Base-by-base conservation (phyloP, 2,797 vertebrate species). In the Lutjanus campechanus region DNA sequence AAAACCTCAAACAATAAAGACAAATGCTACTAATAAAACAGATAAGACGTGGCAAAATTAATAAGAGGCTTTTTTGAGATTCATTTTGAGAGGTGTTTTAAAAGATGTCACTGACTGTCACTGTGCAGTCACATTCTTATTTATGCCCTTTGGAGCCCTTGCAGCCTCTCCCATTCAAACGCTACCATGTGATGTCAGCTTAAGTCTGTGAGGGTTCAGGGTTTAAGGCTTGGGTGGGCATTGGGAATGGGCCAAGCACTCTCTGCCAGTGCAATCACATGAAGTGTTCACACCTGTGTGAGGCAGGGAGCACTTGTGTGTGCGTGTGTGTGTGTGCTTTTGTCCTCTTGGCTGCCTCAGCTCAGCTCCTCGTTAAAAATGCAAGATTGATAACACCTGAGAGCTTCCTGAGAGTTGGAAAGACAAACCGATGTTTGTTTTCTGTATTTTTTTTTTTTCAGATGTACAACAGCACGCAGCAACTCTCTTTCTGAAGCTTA, bases 221-320 rank as follows among this genome's bases (percentile, higher is more conserved):
- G 25, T 3, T 25, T 25, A 25, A 25, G 25, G 25, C 25, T 25
- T 25, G 25, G 25, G 25, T 25, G 25, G 25, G 25, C 25, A 25
- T 25, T 25, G 25, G 25, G 25, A 25, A 25, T 25, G 25, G 25
- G 25, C 25, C 25, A 25, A 25, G 25, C 9, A 7, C 29, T 53
- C 1, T 69, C 40, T 66, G 61, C 73, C 25, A 8, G 29, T n/a
- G 1, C 71, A 68, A 73, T 82, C 73, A 76, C 29, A 62, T 25
- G 36, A 68, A 81, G 62, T 75, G 72, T 69, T 79, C 62, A 46
- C 87, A 86, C 41, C 60, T 60, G 69, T 17, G 50, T 65, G 20
- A 36, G 36, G 41, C 36, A 43, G 12, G 11, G 65, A 25, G 25
- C n/a, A n/a, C n/a, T n/a, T 1, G 40, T 50, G 55, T 9, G 43